phyloP scores from a whole-genome alignment of 1,140 invertebrate species.

The Lordiphosa collinella region DNA sequence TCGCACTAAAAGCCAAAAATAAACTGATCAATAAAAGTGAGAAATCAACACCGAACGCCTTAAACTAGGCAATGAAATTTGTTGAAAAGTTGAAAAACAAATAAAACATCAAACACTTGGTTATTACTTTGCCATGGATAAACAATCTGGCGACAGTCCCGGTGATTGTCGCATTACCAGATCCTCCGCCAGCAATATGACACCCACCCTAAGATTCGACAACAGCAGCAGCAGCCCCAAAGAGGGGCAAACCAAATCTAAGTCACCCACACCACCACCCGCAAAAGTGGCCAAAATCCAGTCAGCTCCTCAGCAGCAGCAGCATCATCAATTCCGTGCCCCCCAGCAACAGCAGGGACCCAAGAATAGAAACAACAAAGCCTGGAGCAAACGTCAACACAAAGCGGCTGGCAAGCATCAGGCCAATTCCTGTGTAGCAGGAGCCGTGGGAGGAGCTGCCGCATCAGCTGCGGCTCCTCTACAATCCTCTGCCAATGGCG shows the following conservation, averaged over 20 bases:
- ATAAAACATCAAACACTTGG: constrained; percentile 1
- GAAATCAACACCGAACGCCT: no score
- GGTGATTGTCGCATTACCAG: constrained; percentile 70
- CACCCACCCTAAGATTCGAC: constrained; percentile 49
- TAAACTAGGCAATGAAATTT: no score
- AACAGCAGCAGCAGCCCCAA: constrained; percentile 29
- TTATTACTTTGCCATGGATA: constrained; percentile 42
- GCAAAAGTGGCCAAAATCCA: constrained; percentile 32
- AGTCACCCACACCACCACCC: constrained; percentile 41
- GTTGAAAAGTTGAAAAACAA: neutral
- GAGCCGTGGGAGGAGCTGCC: neutral
- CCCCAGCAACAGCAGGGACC: constrained; percentile 60
- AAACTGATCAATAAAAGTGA: no score
- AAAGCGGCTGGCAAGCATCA: constrained; percentile 58
- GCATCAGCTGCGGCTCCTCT: constrained; percentile 10
- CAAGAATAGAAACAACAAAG: constrained; percentile 60
- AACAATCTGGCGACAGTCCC: constrained; percentile 56
- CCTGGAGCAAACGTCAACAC: constrained; percentile 70
- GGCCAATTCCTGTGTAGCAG: neutral
- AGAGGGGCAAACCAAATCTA: constrained; percentile 22
- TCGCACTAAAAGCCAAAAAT: no score
- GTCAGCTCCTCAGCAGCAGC: constrained; percentile 15
- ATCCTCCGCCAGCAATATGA: constrained; percentile 50
- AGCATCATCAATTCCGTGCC: constrained; percentile 73
- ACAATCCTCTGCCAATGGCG: constrained; percentile 21